Evolutionary conservation across 2,888 invertebrate genomes (phyloP), one percentile per base, ranked within the genome.

Genomic region (Monochamus alternatus): DNA sequence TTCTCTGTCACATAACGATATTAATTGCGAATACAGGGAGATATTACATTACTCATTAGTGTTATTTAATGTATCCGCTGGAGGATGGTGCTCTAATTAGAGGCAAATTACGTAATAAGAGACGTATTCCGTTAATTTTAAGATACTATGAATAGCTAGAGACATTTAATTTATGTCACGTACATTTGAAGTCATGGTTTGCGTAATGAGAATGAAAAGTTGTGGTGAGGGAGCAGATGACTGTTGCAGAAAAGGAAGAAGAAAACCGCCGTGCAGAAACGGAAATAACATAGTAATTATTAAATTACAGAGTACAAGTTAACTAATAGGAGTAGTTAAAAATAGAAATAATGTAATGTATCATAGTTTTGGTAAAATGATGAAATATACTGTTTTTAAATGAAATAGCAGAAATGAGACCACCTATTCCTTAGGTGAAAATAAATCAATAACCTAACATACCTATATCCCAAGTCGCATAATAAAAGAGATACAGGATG

Each of bases 111-210:
- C 22, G 55, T 55, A 55, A 55, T 55, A 55, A n/a, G 22, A 55
- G 55, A 22, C 55, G n/a, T 55, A 55, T 55, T 55, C 55, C n/a
- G 55, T n/a, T 55, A 55, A 55, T 55, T 55, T 55, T 14, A 55
- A 55, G 55, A 55, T 55, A 55, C 55, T 55, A 55, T 55, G 55
- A 55, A 55, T 55, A 55, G 55, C 55, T 55, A 55, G 55, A 55
- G 55, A 55, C 55, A 55, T 55, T 55, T 55, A 55, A 55, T 55
- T 55, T 55, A 55, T 55, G 55, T 55, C 55, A 55, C 55, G 55
- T 55, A 55, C 55, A 55, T 55, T 55, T 55, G 55, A 12, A 55
- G 55, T 55, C 22, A 22, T 55, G 55, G 10, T 55, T 55, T 55
- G 7, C 55, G n/a, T 55, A 55, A 55, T 55, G 55, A 55, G 55